A percentile compares a stretch with the other conserved stretches of the same genome.
phyloP scores from a whole-genome alignment of 1,140 invertebrate species.

The Atta cephalotes region DNA sequence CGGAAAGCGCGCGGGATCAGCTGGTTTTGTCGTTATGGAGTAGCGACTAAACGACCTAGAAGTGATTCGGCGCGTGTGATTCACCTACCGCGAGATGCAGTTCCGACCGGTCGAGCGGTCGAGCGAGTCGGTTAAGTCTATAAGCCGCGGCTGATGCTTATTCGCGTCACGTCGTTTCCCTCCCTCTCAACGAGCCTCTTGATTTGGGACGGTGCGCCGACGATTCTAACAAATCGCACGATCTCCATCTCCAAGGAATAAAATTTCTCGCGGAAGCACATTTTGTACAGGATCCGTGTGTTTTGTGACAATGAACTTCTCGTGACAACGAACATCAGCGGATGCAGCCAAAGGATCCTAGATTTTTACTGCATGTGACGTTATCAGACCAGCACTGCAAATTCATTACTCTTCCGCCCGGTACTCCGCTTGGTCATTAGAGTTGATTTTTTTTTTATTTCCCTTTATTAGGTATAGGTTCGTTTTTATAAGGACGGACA shows the following conservation, averaged over 20 bases:
- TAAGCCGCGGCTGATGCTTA: background rate
- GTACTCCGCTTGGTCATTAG: background rate
- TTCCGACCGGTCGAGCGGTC: background rate
- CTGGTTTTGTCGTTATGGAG: slow-evolving; percentile 18
- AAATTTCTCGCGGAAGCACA: background rate
- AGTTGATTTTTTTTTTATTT: background rate
- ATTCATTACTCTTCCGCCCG: background rate
- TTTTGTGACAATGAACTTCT: background rate
- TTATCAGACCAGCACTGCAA: background rate
- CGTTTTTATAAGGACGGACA: too few relatives aligned
- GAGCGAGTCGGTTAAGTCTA: slow-evolving; percentile 48
- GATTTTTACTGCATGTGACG: background rate
- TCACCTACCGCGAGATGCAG: background rate
- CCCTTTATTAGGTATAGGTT: background rate
- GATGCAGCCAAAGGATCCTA: background rate
- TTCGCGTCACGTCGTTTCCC: background rate
- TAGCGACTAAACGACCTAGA: slow-evolving; percentile 68
- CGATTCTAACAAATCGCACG: background rate
- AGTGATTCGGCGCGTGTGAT: slow-evolving; percentile 65
- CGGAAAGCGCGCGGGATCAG: background rate
- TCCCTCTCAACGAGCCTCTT: background rate
- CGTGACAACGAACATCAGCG: background rate
- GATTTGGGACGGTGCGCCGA: background rate
- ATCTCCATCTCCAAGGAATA: background rate
- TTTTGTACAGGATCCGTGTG: background rate